Evolutionary conservation across 2,888 invertebrate species (phyloP).

Genomic region (Druceiella hillmani): DNA sequence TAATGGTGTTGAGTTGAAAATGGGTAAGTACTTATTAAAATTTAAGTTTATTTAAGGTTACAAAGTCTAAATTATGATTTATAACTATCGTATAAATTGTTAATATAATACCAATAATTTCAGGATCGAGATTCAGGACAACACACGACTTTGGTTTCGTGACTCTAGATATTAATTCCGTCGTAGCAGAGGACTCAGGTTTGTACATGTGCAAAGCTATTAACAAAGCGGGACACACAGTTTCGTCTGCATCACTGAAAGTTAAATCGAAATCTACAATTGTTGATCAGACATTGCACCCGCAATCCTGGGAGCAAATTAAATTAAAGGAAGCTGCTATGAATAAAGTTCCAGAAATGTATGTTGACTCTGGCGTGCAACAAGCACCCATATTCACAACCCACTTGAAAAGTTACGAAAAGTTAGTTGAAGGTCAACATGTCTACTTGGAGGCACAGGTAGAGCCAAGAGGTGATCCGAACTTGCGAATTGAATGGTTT

Average conservation of each 20-base stretch:
- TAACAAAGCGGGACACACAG: constrained; percentile 91
- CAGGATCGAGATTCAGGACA: constrained; percentile 82
- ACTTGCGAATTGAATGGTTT: constrained; percentile 86
- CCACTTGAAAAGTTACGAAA: constrained; percentile 79
- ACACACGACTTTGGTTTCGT: constrained; percentile 94
- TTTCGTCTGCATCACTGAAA: constrained; percentile 85
- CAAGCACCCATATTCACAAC: constrained; percentile 96
- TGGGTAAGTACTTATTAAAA: constrained; percentile 54
- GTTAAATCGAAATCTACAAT: constrained; percentile 80
- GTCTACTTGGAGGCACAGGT: constrained; percentile 86
- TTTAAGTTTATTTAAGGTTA: constrained; percentile 2
- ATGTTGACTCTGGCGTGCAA: constrained; percentile 76
- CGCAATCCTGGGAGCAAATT: constrained; percentile 89
- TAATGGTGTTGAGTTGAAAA: constrained; percentile 87
- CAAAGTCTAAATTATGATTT: background rate
- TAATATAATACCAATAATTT: constrained; percentile 15
- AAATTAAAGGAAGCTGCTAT: constrained; percentile 87
- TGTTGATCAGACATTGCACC: constrained; percentile 78
- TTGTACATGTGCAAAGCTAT: constrained; percentile 92
- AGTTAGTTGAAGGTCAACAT: constrained; percentile 80
- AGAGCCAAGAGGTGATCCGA: constrained; percentile 85
- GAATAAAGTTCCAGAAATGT: constrained; percentile 86
- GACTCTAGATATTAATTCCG: constrained; percentile 84
- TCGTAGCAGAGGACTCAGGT: constrained; percentile 85
- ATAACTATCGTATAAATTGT: constrained; percentile 2